phyloP scores from a whole-genome alignment of 2,113 vertebrate species.

The Synodontis membranacea region DNA sequence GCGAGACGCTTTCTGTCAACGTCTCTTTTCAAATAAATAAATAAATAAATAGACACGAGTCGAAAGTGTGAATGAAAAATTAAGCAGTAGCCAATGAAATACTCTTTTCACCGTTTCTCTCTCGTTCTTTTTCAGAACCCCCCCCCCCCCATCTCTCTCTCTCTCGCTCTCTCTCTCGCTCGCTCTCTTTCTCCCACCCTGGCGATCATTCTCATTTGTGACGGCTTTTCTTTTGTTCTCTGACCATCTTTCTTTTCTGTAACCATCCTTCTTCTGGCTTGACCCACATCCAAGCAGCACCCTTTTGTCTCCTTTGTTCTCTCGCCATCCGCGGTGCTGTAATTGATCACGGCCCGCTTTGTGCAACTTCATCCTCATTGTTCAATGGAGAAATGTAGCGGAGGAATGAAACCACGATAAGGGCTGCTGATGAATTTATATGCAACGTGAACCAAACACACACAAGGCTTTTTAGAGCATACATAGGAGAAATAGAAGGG shows the following conservation, averaged over 20 bases:
- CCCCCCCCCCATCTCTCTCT: neutral
- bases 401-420: conserved; percentile 11
- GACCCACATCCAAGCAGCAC: conserved; percentile 39
- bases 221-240: conserved; percentile 22
- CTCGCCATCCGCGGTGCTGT: conserved; percentile 8
- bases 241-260: conserved; percentile 15
- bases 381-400: neutral
- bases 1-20: conserved; percentile 24
- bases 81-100: neutral
- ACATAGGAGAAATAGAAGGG: no score
- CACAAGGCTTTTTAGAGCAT: neutral
- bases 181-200: neutral
- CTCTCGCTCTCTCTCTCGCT: neutral
- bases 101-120: neutral
- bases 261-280: conserved; percentile 19
- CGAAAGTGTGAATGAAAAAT: conserved; percentile 2
- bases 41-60: neutral
- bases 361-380: conserved; percentile 29
- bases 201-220: neutral
- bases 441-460: neutral
- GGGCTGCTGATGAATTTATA: neutral
- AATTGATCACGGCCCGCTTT: conserved; percentile 28
- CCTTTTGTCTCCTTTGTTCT: conserved; percentile 32
- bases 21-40: conserved; percentile 23
- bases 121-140: no score